These are phyloP conservation scores for Eurystomus gularis DNA, from an alignment of 2,113 vertebrate genomes.

Conservation along the genomic window DNA sequence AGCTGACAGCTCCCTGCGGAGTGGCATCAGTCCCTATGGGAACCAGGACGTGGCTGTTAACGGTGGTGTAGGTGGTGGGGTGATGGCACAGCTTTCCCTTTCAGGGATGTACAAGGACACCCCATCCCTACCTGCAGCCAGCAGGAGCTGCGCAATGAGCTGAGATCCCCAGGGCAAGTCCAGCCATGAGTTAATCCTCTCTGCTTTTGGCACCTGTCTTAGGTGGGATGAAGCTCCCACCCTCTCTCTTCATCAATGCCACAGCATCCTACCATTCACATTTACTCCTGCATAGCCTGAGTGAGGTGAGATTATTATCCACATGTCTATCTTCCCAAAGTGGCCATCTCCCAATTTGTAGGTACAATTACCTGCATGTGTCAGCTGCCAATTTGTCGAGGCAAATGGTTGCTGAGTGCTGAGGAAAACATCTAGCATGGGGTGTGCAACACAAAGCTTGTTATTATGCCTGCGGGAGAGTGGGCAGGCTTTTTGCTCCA, in stretches of 20 bases:
- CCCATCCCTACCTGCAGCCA: neutral
- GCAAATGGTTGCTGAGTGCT: neutral
- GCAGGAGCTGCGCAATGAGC: neutral
- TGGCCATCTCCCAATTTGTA: neutral
- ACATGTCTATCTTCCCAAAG: neutral
- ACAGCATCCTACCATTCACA: neutral
- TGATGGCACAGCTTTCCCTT: neutral
- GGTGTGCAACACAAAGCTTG: neutral
- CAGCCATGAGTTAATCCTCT: neutral
- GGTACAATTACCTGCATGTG: neutral
- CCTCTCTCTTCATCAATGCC: neutral
- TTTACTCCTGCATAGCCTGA: neutral
- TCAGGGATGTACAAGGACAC: neutral
- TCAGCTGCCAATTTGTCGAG: neutral
- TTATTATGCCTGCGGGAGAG: neutral
- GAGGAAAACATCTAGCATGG: neutral
- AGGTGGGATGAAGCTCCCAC: neutral
- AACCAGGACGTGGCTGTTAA: neutral
- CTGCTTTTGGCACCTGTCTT: neutral
- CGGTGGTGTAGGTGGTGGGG: rapidly evolving
- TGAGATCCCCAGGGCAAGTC: neutral
- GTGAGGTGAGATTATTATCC: neutral
- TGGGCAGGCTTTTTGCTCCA: neutral
- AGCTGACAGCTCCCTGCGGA: neutral
- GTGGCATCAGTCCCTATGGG: neutral